Conservation (phyloP, 2,797 vertebrate species). For the Lepilemur septentrionalis region DNA sequence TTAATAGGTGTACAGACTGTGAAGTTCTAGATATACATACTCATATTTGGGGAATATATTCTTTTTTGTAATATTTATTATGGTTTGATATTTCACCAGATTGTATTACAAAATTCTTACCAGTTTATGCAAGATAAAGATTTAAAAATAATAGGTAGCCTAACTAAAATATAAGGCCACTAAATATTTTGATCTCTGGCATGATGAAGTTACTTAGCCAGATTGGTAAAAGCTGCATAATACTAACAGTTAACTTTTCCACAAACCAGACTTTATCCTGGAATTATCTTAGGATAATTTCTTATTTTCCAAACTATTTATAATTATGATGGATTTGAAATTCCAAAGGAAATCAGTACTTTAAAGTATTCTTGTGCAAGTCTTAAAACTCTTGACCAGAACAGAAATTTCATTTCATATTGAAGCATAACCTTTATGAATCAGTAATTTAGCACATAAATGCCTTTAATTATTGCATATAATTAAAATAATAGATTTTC, state of each 20-base stretch:
- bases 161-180: neutral
- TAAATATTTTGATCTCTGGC: slow-evolving; percentile 24
- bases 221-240: neutral
- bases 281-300: slow-evolving; percentile 15
- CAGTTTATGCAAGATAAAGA: neutral
- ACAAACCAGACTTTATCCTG: neutral
- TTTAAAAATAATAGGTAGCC: neutral
- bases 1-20: neutral
- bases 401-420: slow-evolving; percentile 8
- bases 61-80: neutral
- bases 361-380: neutral
- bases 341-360: slow-evolving; percentile 31
- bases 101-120: neutral
- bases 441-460: slow-evolving; percentile 2
- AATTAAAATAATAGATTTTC: slow-evolving; percentile 27
- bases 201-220: neutral
- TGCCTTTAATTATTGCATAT: slow-evolving; percentile 11
- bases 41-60: neutral
- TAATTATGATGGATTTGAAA: slow-evolving; percentile 40
- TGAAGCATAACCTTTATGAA: neutral
- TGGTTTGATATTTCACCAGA: neutral
- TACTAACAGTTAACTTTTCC: neutral
- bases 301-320: neutral
- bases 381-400: neutral
- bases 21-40: neutral